Percentiles rank a stretch among this genome's conserved stretches.
Evolutionary conservation across 2,113 vertebrate species (phyloP).

Genomic region (Anhinga anhinga): DNA sequence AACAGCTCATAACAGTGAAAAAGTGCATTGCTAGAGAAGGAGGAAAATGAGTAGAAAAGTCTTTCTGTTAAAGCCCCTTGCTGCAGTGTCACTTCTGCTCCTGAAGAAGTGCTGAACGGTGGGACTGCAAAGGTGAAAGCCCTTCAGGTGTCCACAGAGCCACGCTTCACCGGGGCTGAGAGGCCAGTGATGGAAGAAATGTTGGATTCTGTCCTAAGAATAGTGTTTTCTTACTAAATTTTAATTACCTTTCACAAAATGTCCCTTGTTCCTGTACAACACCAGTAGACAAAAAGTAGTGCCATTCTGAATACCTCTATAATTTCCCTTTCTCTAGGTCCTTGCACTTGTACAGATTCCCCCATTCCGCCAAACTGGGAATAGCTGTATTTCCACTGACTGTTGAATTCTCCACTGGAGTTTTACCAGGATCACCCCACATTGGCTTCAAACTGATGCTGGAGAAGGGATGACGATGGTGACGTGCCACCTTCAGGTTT

Average conservation of each 20-base stretch:
- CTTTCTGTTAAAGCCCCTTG: neutral
- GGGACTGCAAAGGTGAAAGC: neutral
- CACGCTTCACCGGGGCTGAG: neutral
- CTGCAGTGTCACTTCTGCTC: neutral
- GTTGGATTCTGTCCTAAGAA: neutral
- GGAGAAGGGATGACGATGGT: neutral
- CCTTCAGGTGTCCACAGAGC: neutral
- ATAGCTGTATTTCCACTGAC: neutral
- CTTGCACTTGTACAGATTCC: neutral
- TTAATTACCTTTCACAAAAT: neutral
- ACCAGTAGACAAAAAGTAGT: neutral
- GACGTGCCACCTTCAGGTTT: neutral
- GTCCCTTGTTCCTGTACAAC: neutral
- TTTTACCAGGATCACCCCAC: neutral
- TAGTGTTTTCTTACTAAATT: neutral
- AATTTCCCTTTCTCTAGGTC: neutral
- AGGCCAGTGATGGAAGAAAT: neutral
- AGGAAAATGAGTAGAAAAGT: neutral
- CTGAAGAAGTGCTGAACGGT: accelerated
- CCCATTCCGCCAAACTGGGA: neutral
- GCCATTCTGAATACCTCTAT: neutral
- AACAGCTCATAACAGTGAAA: neutral
- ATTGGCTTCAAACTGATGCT: neutral
- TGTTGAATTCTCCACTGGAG: neutral
- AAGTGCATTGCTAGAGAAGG: neutral